Base-by-base conservation (phyloP, 2,113 vertebrate genomes). In the Notothenia coriiceps region DNA sequence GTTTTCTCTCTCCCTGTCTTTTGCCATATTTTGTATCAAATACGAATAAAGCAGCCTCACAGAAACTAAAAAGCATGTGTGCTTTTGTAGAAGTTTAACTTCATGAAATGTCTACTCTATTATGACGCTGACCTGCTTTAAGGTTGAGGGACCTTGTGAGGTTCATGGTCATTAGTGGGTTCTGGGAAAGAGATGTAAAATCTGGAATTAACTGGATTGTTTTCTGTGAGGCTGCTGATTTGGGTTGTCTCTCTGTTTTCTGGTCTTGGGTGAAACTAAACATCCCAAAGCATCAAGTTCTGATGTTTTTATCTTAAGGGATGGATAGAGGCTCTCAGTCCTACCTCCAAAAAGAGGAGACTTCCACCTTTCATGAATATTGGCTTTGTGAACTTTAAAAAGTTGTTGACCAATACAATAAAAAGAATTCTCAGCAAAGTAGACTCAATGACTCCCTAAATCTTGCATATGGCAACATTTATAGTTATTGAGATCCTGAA, bases 141-240 rank as follows among this genome's bases (percentile, higher is more conserved):
- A 51, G 18, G 13, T 47, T 7, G 14, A 71, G 10, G 14, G 9
- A 43, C 22, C 44, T 10, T 13, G 1, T 47, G 22, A 43, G 0
- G 10, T 73, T 47, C 13, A 49, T 29, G 18, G n/a, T 71, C 13
- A 77, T 55, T 25, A 40, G 9, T 49, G 35, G 43, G 25, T 33
- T 80, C 33, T 77, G 25, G 25, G 9, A 60, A 56, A 51, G 52
- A 50, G 25, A 10, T 22, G 54, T 2, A 52, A 14, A 49, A 35
- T 6, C 44, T 61, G 61, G 54, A 9, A 51, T 17, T 83, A 4
- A 67, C 8, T 61, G 11, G 60, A 25, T 61, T 44, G 0, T 14
- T 44, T 89, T 92, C 88, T 92, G 90, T 93, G 90, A 92, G 86
- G 87, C 90, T 92, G 93, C 56, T 79, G 2, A 76, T 81, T 70